These are phyloP conservation scores for Coptodon bakossiorum DNA, from an alignment of 2,113 vertebrate species.

Conservation along the genomic window DNA sequence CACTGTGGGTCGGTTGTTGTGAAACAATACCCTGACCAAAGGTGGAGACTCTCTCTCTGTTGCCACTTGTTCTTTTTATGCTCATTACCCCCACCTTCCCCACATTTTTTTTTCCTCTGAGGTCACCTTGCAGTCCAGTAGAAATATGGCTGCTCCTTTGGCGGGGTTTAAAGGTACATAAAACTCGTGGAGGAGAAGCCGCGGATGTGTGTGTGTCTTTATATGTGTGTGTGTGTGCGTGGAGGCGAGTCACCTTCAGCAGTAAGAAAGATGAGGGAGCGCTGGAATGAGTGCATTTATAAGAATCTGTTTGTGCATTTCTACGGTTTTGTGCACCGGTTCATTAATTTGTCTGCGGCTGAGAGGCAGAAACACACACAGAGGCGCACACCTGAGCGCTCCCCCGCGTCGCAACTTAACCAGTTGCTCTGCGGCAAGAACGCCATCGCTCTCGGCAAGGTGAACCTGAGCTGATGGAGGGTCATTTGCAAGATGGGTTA, in stretches of 20 bases:
- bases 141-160: slow-evolving; percentile 42
- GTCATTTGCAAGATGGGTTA: slow-evolving; percentile 34
- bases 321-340: neutral
- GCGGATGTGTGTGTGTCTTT: neutral
- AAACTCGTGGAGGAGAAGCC: slow-evolving; percentile 27
- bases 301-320: slow-evolving; percentile 31
- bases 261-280: neutral
- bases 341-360: slow-evolving; percentile 26
- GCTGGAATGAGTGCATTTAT: neutral
- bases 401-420: neutral
- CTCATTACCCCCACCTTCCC: neutral
- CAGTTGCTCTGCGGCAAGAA: slow-evolving; percentile 1
- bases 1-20: slow-evolving; percentile 7
- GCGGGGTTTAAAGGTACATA: slow-evolving; percentile 56
- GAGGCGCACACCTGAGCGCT: neutral
- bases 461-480: slow-evolving; percentile 34
- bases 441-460: slow-evolving; percentile 55
- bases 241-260: slow-evolving; percentile 29
- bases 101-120: neutral
- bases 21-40: slow-evolving; percentile 27
- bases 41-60: slow-evolving; percentile 12
- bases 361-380: slow-evolving; percentile 23
- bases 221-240: neutral
- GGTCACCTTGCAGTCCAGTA: slow-evolving; percentile 56
- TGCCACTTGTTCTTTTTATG: slow-evolving; percentile 22